Conservation (phyloP, 2,888 invertebrate genomes). For the Pollenia griseotomentosa region DNA sequence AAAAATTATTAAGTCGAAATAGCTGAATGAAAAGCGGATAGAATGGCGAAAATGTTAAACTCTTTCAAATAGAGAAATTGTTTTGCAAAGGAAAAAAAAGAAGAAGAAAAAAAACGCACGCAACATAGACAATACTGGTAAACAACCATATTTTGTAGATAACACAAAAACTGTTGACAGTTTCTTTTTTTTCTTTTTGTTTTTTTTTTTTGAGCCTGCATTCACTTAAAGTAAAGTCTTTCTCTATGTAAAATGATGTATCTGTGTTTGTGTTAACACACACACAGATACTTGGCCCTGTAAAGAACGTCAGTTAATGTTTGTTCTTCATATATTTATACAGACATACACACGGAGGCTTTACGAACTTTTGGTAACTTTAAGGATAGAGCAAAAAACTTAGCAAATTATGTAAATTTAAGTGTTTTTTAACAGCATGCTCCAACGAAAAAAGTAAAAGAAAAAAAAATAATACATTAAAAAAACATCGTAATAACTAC, state of each 20-base stretch:
- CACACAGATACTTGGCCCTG: neutral
- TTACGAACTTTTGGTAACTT: conserved; percentile 32
- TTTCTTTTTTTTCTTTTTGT: conserved; percentile 15
- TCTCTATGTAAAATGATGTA: neutral
- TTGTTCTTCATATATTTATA: neutral
- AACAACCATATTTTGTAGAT: conserved; percentile 50
- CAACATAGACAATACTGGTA: conserved; percentile 44
- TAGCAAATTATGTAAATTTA: conserved; percentile 73
- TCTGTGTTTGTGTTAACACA: neutral
- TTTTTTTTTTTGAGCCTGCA: conserved; percentile 34
- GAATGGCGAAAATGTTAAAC: too few relatives aligned
- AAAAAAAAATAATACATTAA: conserved; percentile 1
- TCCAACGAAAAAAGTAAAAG: conserved; percentile 8
- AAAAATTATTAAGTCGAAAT: conserved; percentile 14
- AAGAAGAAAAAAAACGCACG: conserved; percentile 13
- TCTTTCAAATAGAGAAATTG: conserved; percentile 45
- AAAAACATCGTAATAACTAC: conserved; percentile 17
- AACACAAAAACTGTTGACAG: conserved; percentile 67
- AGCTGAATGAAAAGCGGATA: neutral
- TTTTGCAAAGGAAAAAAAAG: conserved; percentile 23
- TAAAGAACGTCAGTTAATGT: too few relatives aligned
- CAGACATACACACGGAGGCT: conserved; percentile 7
- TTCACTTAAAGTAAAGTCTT: conserved; percentile 35
- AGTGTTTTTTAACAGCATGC: conserved; percentile 72
- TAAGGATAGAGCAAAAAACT: conserved; percentile 30